Evolutionary conservation across 2,113 vertebrate genomes (phyloP).

Genomic region (Fregata magnificens): DNA sequence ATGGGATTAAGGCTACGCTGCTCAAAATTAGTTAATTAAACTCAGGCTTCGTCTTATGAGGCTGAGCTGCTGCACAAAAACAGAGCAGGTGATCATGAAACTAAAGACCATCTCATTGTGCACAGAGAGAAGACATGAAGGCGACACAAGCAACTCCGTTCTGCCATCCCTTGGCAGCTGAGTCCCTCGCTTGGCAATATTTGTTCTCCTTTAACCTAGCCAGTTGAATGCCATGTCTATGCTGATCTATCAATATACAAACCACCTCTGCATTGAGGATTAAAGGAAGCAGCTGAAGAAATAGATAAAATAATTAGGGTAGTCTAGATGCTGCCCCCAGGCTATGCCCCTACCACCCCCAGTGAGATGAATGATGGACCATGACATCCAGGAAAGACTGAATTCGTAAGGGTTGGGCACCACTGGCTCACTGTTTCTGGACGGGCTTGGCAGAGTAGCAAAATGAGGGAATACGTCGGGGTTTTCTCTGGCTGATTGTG

Average conservation of each 20-base stretch:
- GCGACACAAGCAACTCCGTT: neutral
- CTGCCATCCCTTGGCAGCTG: neutral
- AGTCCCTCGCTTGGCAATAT: neutral
- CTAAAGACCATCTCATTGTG: neutral
- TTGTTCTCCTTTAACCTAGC: neutral
- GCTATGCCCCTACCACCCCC: neutral
- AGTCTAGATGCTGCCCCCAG: neutral
- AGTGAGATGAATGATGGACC: neutral
- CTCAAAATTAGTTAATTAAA: neutral
- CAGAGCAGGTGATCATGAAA: neutral
- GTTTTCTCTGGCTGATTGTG: neutral
- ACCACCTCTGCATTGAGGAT: neutral
- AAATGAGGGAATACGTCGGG: neutral
- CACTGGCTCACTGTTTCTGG: neutral
- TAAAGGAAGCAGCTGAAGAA: conserved; percentile 5
- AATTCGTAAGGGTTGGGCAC: neutral
- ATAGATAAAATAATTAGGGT: neutral
- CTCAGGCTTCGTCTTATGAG: neutral
- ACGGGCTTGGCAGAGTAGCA: neutral
- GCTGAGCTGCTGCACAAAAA: neutral
- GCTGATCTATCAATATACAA: neutral
- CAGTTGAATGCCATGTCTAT: neutral
- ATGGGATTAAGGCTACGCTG: neutral
- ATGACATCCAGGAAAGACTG: neutral
- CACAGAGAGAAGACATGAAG: neutral